phyloP scores from a whole-genome alignment of 2,113 vertebrate species.

The Semicossyphus pulcher region DNA sequence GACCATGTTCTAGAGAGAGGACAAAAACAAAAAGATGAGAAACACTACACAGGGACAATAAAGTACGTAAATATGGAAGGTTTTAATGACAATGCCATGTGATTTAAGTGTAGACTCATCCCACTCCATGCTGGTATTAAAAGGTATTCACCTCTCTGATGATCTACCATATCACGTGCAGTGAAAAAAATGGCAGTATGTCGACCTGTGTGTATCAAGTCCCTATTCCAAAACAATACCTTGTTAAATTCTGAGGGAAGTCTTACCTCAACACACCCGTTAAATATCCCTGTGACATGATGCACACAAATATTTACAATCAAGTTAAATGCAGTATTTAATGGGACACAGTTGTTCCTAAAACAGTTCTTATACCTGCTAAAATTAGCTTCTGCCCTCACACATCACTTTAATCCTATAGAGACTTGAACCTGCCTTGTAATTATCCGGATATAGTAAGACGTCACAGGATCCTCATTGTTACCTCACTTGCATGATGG shows the following conservation, averaged over 20 bases:
- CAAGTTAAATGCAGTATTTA: background rate
- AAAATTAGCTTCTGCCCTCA: conserved; percentile 20
- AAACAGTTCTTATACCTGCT: conserved; percentile 1
- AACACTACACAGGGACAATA: background rate
- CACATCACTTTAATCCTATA: conserved; percentile 41
- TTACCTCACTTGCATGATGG: background rate
- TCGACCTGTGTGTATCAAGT: too few relatives aligned
- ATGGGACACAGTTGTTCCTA: background rate
- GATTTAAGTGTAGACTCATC: too few relatives aligned
- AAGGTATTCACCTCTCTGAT: too few relatives aligned
- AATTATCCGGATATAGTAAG: conserved; percentile 24
- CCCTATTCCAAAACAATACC: too few relatives aligned
- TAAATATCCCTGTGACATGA: background rate
- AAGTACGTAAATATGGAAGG: background rate
- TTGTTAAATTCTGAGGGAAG: background rate
- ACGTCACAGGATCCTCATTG: background rate
- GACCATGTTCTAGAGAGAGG: conserved; percentile 93
- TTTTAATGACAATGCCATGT: background rate
- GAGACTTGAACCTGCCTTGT: conserved; percentile 13
- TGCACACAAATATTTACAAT: background rate
- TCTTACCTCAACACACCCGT: background rate
- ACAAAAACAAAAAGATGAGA: conserved; percentile 32
- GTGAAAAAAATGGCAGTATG: too few relatives aligned
- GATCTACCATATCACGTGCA: too few relatives aligned
- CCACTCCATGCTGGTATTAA: too few relatives aligned